A percentile compares a stretch with the other conserved stretches of the same genome.
Evolutionary conservation across 1,140 invertebrate species (phyloP).

Genomic region (Trachymyrmex cornetzi): DNA sequence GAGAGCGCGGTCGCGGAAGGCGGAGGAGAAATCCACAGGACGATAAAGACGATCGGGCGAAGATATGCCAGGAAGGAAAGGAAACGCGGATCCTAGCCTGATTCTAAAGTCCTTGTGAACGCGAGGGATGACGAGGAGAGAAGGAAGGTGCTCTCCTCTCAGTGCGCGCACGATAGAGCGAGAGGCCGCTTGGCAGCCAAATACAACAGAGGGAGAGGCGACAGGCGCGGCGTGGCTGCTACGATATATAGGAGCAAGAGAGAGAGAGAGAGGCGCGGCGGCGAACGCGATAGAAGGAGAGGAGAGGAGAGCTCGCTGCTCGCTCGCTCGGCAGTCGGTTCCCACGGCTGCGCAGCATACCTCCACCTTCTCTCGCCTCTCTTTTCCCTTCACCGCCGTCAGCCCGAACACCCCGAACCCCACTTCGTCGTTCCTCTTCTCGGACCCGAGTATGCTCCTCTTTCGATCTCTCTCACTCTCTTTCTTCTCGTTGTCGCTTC

Average conservation of each 20-base stretch:
- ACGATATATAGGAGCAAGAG: background rate
- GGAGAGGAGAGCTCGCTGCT: background rate
- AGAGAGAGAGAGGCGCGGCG: slow-evolving; percentile 15
- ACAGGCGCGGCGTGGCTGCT: slow-evolving; percentile 28
- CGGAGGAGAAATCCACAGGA: slow-evolving; percentile 29
- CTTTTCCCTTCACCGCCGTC: slow-evolving; percentile 61
- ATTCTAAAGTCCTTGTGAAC: slow-evolving; percentile 33
- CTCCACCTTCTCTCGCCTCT: slow-evolving; percentile 77
- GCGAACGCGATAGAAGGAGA: background rate
- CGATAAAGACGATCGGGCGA: slow-evolving; percentile 43
- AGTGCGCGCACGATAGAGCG: slow-evolving; percentile 34
- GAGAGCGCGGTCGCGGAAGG: slow-evolving; percentile 1
- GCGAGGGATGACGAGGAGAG: slow-evolving; percentile 54
- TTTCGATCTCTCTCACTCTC: slow-evolving; percentile 51
- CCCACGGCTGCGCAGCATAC: slow-evolving; percentile 81
- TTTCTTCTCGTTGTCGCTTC: slow-evolving; percentile 13
- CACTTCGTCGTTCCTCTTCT: slow-evolving; percentile 51
- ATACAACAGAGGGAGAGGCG: slow-evolving; percentile 56
- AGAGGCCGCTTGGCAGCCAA: slow-evolving; percentile 24
- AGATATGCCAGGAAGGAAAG: background rate
- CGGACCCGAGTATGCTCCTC: slow-evolving; percentile 60
- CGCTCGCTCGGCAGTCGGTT: slow-evolving; percentile 76
- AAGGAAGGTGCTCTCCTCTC: slow-evolving; percentile 33
- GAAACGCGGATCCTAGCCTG: background rate
- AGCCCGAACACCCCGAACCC: background rate